phyloP scores from a whole-genome alignment of 2,113 vertebrate genomes.

The Varanus salvator region DNA sequence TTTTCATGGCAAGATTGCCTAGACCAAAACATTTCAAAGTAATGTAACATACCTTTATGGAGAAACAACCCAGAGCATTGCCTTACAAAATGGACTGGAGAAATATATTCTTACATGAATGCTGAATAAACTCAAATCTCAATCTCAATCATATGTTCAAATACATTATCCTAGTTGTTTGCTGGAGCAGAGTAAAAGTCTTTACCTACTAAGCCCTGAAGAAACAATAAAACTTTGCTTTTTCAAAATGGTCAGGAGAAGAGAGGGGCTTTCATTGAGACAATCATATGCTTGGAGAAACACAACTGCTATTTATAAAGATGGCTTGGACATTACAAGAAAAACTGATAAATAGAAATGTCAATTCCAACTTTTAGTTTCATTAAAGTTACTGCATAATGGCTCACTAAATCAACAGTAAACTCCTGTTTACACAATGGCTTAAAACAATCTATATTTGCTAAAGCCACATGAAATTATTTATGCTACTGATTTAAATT shows the following conservation, averaged over 20 bases:
- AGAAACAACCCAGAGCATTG: neutral
- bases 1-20: neutral
- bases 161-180: neutral
- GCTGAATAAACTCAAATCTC: neutral
- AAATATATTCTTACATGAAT: neutral
- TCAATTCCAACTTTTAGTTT: neutral
- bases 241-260: neutral
- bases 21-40: neutral
- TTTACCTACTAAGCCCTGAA: neutral
- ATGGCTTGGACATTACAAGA: slow-evolving; percentile 8
- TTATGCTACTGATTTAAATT: slow-evolving; percentile 27
- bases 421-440: slow-evolving; percentile 16
- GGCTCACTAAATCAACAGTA: slow-evolving; percentile 18
- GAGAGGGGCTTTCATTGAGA: slow-evolving; percentile 7
- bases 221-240: neutral
- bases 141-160: neutral
- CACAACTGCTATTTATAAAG: slow-evolving; percentile 21
- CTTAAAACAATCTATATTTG: neutral
- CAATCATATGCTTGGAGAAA: slow-evolving; percentile 21
- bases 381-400: neutral
- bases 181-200: neutral
- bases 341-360: slow-evolving; percentile 20
- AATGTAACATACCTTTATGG: neutral
- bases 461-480: neutral
- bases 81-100: neutral